Conservation (phyloP, 1,140 invertebrate species). For the Eueides isabella region DNA sequence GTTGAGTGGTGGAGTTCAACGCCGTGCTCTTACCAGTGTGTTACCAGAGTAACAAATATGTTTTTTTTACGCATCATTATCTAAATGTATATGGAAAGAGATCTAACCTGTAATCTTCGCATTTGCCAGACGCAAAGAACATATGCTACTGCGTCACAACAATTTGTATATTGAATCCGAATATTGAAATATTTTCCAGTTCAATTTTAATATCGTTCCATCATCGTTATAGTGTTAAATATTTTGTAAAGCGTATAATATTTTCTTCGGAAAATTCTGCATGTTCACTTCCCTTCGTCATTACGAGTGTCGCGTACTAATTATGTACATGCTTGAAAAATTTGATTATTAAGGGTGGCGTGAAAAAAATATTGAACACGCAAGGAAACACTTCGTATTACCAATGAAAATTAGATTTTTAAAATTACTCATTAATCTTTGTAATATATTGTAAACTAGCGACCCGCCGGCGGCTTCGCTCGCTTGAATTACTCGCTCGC, state of each 20-base stretch:
- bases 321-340: conserved; percentile 30
- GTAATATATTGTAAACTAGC: not conserved
- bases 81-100: no score
- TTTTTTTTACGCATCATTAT: no score
- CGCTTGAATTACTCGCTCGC: no score
- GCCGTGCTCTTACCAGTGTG: no score
- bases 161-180: no score
- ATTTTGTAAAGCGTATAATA: conserved; percentile 8
- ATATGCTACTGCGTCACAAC: no score
- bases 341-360: conserved; percentile 28
- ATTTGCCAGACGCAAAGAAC: no score
- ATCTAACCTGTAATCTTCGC: no score
- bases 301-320: conserved; percentile 24
- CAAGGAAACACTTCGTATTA: conserved; percentile 22
- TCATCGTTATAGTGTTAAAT: conserved; percentile 14
- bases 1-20: no score
- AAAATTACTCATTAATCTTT: not conserved
- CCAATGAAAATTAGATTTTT: not conserved
- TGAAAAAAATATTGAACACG: conserved; percentile 26
- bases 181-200: not conserved
- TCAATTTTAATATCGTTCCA: not conserved
- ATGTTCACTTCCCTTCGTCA: conserved; percentile 23
- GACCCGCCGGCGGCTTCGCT: no score
- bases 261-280: conserved; percentile 20
- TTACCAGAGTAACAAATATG: no score